These are phyloP conservation scores for Eilema depressum DNA, from an alignment of 2,888 invertebrate species.

Conservation along the genomic window DNA sequence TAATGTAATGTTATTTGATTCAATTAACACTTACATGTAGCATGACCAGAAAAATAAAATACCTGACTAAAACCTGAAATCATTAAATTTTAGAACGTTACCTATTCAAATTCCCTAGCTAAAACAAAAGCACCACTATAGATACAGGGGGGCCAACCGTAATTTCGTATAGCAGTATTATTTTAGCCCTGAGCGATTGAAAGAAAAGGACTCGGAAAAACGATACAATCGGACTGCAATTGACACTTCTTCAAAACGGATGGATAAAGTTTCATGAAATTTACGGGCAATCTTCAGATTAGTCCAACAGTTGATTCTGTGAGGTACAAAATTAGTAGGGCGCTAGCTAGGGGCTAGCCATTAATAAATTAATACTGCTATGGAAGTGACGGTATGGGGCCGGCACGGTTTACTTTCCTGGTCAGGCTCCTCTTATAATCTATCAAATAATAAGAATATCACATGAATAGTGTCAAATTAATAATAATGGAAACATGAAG, in stretches of 20 bases:
- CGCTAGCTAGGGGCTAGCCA: not conserved
- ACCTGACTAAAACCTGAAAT: not conserved
- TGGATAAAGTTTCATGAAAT: not conserved
- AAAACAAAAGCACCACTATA: not conserved
- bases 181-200: not conserved
- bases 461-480: conserved; percentile 52
- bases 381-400: not conserved
- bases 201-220: not conserved
- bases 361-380: not conserved
- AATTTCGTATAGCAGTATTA: conserved; percentile 1
- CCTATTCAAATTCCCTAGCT: not conserved
- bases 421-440: conserved; percentile 24
- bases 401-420: conserved; percentile 9
- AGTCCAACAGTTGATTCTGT: not conserved
- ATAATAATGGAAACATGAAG: conserved; percentile 45
- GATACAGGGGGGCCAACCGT: not conserved
- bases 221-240: not conserved
- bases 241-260: not conserved
- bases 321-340: not conserved
- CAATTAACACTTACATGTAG: conserved; percentile 36
- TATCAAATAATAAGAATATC: conserved; percentile 53
- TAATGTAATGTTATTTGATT: conserved; percentile 37
- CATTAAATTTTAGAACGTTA: not conserved
- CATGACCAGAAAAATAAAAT: conserved; percentile 14
- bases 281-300: not conserved